Evolutionary conservation across 2,888 invertebrate genomes (phyloP), one percentile per base, ranked within the genome.

Genomic region (Silvanus unidentatus): DNA sequence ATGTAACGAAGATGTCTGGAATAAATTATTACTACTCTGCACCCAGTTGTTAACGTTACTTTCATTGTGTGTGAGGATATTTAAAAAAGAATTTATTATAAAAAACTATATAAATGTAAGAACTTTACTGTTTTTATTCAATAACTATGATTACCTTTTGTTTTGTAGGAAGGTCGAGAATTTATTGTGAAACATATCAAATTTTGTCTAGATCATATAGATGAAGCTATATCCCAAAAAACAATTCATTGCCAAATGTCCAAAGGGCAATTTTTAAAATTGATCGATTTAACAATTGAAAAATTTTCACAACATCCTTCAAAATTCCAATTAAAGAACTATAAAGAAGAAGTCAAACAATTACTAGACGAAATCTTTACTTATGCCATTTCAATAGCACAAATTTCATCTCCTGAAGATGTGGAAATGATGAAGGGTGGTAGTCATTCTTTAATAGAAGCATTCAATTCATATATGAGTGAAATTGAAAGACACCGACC

Each of bases 401-500:
- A 71, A 57, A 64, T 72, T 15, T 57, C 66, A 10, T 47, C 63
- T 13, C 45, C 48, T 13, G 60, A 66, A 16, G 70, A 72, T 55
- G 59, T 54, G 22, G 61, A 62, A 54, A 66, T 75, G 48, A 72
- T 79, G 10, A 75, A 74, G 62, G 77, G 77, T 12, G 67, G 77
- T 27, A 75, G 77, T 52, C 76, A 77, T 71, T 73, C 76, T 56
- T 79, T 79, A 1, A 60, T 80, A 32, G 69, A 76, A 54, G 74
- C 75, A 66, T 71, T 77, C 9, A 75, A 75, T 57, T 69, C 71
- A 13, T 58, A 79, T 27, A 54, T 74, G 14, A 62, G 57, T 39
- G 77, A 79, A 55, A 55, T 77, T 8, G 62, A 73, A 4, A 63
- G 70, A 52, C 67, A 70, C 2, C 68, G 72, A 44, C 63, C 73